These are phyloP conservation scores for Brotogeris chrysoptera DNA, from an alignment of 2,797 vertebrate genomes.

Conservation along the genomic window DNA sequence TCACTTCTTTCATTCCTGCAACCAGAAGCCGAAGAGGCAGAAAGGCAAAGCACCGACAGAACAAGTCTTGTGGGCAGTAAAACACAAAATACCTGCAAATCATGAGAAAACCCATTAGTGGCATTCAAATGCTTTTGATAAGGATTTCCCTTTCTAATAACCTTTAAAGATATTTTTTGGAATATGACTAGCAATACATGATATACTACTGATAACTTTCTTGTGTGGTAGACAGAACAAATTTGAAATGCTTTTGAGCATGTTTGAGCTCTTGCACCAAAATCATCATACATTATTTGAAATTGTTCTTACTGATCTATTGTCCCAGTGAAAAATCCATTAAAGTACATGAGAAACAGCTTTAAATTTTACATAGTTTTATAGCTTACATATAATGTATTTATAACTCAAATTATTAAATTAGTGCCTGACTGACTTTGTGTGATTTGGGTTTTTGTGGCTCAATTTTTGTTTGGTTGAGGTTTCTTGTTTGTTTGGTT, in stretches of 20 bases:
- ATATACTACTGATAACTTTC: background rate
- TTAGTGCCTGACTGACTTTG: background rate
- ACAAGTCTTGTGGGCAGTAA: constrained; percentile 89
- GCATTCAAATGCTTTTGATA: background rate
- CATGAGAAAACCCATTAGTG: background rate
- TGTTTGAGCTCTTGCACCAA: background rate
- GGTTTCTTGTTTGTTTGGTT: background rate
- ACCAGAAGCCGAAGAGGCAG: constrained; percentile 86
- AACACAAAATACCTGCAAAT: constrained; percentile 91
- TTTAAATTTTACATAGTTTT: background rate
- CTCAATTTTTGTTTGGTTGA: background rate
- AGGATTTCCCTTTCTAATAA: background rate
- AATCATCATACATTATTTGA: background rate
- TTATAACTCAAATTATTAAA: background rate
- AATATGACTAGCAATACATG: background rate
- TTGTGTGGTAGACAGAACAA: background rate
- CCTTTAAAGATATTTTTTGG: background rate
- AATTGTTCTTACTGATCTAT: background rate
- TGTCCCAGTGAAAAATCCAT: background rate
- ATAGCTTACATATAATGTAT: background rate
- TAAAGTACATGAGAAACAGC: background rate
- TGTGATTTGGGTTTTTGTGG: background rate
- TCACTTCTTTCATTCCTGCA: constrained; percentile 94
- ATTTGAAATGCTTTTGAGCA: background rate
- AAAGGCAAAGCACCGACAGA: constrained; percentile 79